Base-by-base conservation (phyloP, 2,797 vertebrate species). In the Esox masquinongy region DNA sequence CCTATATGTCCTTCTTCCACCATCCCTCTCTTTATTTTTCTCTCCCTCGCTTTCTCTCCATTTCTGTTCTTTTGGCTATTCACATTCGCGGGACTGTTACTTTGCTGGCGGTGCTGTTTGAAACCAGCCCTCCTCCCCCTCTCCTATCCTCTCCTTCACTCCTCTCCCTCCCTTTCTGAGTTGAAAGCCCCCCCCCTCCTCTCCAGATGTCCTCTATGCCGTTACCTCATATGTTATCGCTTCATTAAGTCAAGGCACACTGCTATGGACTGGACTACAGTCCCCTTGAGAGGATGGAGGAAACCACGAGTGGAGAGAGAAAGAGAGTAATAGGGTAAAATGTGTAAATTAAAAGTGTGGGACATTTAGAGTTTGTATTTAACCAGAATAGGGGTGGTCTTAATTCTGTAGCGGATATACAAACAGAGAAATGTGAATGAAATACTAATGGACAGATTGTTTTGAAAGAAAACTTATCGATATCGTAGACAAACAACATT, bases 181-280 rank as follows among this genome's bases (percentile, higher is more conserved):
- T 70, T 70, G 43, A 70, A 70, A 51, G 67, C 34, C 39, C 39
- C 22, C 39, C 22, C 61, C 61, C 68, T 50, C 69, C 26, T 51
- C 69, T 70, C 47, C 69, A 11, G 69, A 53, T 70, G 69, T 53
- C 69, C 49, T 70, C 69, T 70, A 26, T 70, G 69, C 49, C 16
- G 69, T 24, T 49, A 70, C 26, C 69, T 51, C 69, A 51, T 43
- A 43, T 51, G 47, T 22, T 49, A 70, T 50, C 69, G 47, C 47
- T 70, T 70, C 69, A 70, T 70, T 70, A 70, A 26, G 49, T 51
- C 47, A 15, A 50, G 69, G 69, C 69, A 70, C 50, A 51, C 81
- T 92, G 87, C 86, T 94, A 95, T 89, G 63, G 26, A 66, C 63
- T 15, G 63, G 63, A 59, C 53, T n/a, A 59, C 53, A 59, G 53